Conservation (phyloP, 2,888 invertebrate species). For the Drosophila meridionalis region DNA sequence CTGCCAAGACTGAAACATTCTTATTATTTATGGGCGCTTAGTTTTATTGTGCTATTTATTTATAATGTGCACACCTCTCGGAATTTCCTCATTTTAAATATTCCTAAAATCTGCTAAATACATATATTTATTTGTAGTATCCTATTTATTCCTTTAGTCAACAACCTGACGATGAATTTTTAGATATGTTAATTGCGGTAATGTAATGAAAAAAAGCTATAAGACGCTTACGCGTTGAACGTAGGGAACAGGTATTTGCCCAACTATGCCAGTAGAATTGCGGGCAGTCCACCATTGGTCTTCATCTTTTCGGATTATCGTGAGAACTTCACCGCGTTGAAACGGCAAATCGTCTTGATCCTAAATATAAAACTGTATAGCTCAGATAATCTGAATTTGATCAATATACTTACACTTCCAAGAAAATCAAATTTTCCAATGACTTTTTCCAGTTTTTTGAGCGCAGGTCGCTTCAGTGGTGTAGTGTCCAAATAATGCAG, state of each 20-base stretch:
- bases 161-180: not conserved
- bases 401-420: conserved; percentile 90
- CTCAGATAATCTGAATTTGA: not conserved
- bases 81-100: too few relatives aligned
- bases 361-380: conserved; percentile 84
- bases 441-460: conserved; percentile 91
- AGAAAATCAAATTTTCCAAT: conserved; percentile 97
- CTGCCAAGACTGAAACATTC: too few relatives aligned
- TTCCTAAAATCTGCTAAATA: not conserved
- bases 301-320: conserved; percentile 96
- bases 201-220: not conserved
- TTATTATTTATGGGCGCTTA: too few relatives aligned
- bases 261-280: conserved; percentile 93
- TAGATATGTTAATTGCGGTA: not conserved
- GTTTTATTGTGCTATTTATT: too few relatives aligned
- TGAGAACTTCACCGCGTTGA: conserved; percentile 96
- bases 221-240: conserved; percentile 89
- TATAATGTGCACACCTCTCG: too few relatives aligned
- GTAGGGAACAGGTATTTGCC: conserved; percentile 98
- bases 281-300: conserved; percentile 99
- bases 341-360: conserved; percentile 98
- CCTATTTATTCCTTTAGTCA: not conserved
- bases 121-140: not conserved
- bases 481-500: conserved; percentile 98
- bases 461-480: conserved; percentile 94